Evolutionary conservation across 2,888 invertebrate genomes (phyloP).

Genomic region (Netelia virgata): DNA sequence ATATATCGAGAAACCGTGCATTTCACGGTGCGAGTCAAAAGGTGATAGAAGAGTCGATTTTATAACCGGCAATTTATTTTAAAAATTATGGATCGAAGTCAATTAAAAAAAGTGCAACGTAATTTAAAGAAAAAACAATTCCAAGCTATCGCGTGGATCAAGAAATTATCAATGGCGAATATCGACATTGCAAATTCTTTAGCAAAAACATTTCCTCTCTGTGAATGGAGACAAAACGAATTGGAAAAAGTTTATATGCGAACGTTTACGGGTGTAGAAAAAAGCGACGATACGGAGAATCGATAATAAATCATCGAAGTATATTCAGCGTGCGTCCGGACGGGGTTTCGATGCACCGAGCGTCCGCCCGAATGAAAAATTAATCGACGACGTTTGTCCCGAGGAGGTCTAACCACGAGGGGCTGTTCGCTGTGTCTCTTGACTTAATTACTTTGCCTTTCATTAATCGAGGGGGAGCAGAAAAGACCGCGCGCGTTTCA

Average conservation of each 20-base stretch:
- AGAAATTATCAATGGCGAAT: conserved; percentile 32
- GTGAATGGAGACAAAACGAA: not conserved
- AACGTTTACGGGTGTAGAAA: conserved; percentile 33
- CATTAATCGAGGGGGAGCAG: conserved; percentile 72
- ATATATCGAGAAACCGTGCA: too few species aligned
- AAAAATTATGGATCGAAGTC: too few species aligned
- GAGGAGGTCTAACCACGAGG: conserved; percentile 73
- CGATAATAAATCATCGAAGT: conserved; percentile 80
- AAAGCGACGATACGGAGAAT: conserved; percentile 66
- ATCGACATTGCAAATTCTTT: conserved; percentile 42
- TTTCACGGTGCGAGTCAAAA: too few species aligned
- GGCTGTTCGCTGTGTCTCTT: conserved; percentile 71
- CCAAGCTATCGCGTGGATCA: not conserved
- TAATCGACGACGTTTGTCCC: conserved; percentile 73
- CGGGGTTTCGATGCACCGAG: conserved; percentile 52
- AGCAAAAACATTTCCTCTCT: not conserved
- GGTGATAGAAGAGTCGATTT: too few species aligned
- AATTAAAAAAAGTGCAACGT: too few species aligned
- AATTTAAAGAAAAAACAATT: too few species aligned
- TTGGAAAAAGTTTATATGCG: conserved; percentile 5
- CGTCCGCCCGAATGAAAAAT: conserved; percentile 67
- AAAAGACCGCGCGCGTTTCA: conserved; percentile 19
- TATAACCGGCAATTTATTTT: too few species aligned
- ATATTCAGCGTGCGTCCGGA: conserved; percentile 43
- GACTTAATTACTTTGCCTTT: conserved; percentile 80